Base-by-base conservation (phyloP, 2,888 invertebrate genomes). In the Stenodema calcarata region DNA sequence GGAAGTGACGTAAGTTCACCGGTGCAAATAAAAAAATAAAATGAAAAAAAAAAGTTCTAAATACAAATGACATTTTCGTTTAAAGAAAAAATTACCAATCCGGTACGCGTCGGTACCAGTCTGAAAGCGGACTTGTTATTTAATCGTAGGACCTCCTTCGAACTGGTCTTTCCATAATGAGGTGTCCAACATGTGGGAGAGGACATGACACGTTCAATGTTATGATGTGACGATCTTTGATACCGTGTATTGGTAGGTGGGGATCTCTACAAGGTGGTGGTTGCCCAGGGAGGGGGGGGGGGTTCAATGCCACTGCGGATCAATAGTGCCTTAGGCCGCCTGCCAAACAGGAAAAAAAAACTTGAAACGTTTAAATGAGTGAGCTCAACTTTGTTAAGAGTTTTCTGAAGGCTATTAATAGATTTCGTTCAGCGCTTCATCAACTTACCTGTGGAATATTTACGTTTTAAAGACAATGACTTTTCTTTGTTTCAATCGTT, bases 281-380 rank as follows among this genome's bases (percentile, higher is more conserved):
- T 6, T 35, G 73, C 73, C 73, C 73, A 73, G 35, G n/a, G 41
- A 73, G n/a, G 73, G 35, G 41, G 82, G 82, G 82, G 54, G 82
- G 82, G 82, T 30, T 82, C 82, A 82, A 82, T 82, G 82, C 82
- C 82, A 82, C 82, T 30, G 80, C 82, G 69, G 82, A 82, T 82
- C 82, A 82, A 82, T 82, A 82, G 69, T 41, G 69, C 82, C 82
- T 30, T 82, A 82, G 82, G 82, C 82, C 82, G 82, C 82, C 69
- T 82, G 82, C 82, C 82, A 82, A 82, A 82, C 41, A 82, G 69
- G 82, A 41, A 82, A 42, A 44, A 76, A 76, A 41, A 76, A 41
- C 41, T 44, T 23, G 41, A 44, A 78, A 78, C 78, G 78, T 78
- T 78, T 44, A 78, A 78, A 78, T 44, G 78, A 78, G 78, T 44